Evolutionary conservation across 2,888 invertebrate genomes (phyloP), one percentile per base, ranked within the genome.

Genomic region (Norana najaformis): DNA sequence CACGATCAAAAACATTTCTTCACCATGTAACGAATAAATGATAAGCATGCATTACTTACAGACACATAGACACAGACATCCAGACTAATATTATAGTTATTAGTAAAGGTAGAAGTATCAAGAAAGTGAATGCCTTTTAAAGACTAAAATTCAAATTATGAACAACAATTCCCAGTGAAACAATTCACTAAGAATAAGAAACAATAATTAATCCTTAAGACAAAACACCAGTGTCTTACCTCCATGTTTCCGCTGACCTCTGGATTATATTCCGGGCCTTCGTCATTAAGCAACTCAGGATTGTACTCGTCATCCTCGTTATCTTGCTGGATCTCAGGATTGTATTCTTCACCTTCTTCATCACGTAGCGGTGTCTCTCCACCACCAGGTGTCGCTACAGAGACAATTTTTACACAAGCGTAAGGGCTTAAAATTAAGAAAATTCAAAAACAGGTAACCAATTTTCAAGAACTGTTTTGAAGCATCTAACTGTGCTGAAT

Each of bases 301-400:
- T 85, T 85, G 37, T 85, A 85, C 85, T 85, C 85, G 16, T 36
- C 37, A 35, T 23, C 85, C 8, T 85, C 85, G 35, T 37, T 85
- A 85, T 85, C 85, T 14, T 5, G 69, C 69, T 69, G 85, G 20
- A 85, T 23, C 85, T 85, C 85, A 23, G 85, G 85, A 23, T 85
- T 85, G 37, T 85, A 85, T 37, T 85, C 69, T 69, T 69, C 69
- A n/a, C 69, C 69, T 69, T 69, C 69, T 69, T 69, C 69, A 69
- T 69, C 85, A 23, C 35, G 85, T 6, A 85, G 35, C 0, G 85
- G 85, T 23, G 85, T 36, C 36, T 85, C 85, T 85, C 36, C 85
- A 85, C 85, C 85, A 37, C 85, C 85, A 85, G 85, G 85, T 37
- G 85, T 85, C 35, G 85, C 85, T 85, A 69, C 69, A n/a, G 30